A percentile compares a stretch with the other conserved stretches of the same genome.
Conservation (phyloP, 1,140 invertebrate species). For the Lepidurus couesii region DNA sequence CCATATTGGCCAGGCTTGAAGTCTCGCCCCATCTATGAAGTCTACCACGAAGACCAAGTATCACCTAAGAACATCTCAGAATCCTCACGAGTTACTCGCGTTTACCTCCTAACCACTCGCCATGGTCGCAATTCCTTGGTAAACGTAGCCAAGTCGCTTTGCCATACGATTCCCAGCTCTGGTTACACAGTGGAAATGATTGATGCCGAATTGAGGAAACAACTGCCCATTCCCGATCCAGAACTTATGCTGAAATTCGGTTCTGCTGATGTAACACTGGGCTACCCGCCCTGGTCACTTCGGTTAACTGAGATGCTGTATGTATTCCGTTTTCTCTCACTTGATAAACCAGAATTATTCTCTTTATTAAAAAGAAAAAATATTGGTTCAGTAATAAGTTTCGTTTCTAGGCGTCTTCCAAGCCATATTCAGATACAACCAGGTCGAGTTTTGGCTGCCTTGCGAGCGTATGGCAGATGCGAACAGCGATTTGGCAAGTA, state of each 20-base stretch:
- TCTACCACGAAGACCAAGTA: not conserved
- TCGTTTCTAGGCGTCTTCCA: constrained; percentile 24
- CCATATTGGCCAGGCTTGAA: not conserved
- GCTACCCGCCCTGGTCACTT: constrained; percentile 32
- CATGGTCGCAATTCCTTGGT: not conserved
- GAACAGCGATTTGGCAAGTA: constrained; percentile 33
- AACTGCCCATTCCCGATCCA: constrained; percentile 25
- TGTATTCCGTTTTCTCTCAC: not conserved
- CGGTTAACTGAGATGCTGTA: constrained; percentile 32
- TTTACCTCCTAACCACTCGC: not conserved
- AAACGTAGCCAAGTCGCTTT: not conserved
- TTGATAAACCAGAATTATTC: not conserved
- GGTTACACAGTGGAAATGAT: not conserved
- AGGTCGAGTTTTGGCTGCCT: constrained; percentile 15
- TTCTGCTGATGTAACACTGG: constrained; percentile 26
- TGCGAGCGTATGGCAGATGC: constrained; percentile 29
- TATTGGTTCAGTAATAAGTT: not conserved
- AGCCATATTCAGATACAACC: not conserved
- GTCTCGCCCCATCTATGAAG: not conserved
- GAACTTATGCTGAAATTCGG: constrained; percentile 31
- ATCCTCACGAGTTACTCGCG: not conserved
- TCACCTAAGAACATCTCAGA: not conserved
- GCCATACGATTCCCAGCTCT: not conserved
- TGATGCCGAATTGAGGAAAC: not conserved
- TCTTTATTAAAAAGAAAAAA: not conserved